A percentile compares a stretch with the other conserved stretches of the same genome.
phyloP scores from a whole-genome alignment of 2,888 invertebrate species.

The Octodonta nipae region DNA sequence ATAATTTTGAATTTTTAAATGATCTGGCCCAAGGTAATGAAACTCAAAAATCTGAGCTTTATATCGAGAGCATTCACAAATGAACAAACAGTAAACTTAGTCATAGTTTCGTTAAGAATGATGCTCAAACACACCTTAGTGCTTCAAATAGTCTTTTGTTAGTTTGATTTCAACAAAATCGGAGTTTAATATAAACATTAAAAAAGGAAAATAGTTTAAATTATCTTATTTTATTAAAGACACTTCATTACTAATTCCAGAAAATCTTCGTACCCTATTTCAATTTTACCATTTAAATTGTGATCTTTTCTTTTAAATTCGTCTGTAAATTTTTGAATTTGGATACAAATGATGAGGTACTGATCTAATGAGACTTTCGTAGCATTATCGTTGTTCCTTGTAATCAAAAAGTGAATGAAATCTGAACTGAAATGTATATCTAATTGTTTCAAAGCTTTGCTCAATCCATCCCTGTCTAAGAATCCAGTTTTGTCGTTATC shows the following conservation, averaged over 20 bases:
- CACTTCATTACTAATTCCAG: constrained; percentile 26
- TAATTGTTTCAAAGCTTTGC: constrained; percentile 26
- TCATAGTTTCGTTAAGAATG: no score
- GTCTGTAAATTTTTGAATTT: constrained; percentile 32
- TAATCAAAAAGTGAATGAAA: constrained; percentile 27
- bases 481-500: constrained; percentile 25
- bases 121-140: no score
- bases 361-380: constrained; percentile 29
- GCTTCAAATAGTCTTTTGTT: no score
- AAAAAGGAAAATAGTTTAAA: no score
- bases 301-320: constrained; percentile 30
- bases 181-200: no score
- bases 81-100: no score
- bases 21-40: no score
- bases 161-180: no score
- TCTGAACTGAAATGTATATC: constrained; percentile 27
- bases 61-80: no score
- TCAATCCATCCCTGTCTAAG: constrained; percentile 25
- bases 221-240: constrained; percentile 12
- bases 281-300: constrained; percentile 26
- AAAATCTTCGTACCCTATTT: constrained; percentile 31
- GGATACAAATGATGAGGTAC: constrained; percentile 32
- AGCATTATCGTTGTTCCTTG: constrained; percentile 22
- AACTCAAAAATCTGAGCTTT: no score
- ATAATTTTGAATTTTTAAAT: no score